Conservation (phyloP, 2,113 vertebrate genomes). For the Crypturellus undulatus region DNA sequence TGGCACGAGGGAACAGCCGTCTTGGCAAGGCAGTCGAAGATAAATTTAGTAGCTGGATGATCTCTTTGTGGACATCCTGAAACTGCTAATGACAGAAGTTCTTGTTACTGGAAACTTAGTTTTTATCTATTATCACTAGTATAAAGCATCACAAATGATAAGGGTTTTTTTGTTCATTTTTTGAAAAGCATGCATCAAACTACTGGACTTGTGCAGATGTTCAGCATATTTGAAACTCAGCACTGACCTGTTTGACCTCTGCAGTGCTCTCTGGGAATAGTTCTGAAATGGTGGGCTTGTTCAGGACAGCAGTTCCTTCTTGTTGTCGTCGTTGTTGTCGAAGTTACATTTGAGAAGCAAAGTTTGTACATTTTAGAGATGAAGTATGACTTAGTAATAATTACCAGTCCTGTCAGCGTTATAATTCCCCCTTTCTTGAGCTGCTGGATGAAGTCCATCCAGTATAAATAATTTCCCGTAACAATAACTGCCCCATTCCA, state of each 20-base stretch:
- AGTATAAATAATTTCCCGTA: slow-evolving; percentile 9
- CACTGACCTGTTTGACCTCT: background rate
- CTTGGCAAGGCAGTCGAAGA: slow-evolving; percentile 19
- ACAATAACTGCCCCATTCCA: background rate
- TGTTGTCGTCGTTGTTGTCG: background rate
- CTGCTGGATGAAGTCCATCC: slow-evolving; percentile 12
- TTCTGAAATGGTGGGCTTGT: slow-evolving; percentile 11
- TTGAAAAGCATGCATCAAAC: background rate
- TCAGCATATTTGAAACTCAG: background rate
- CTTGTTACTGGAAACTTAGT: background rate
- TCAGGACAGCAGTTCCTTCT: slow-evolving; percentile 2
- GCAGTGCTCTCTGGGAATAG: background rate
- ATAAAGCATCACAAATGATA: background rate
- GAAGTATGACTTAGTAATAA: slow-evolving; percentile 2
- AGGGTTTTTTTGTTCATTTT: background rate
- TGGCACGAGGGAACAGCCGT: background rate
- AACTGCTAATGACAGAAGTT: background rate
- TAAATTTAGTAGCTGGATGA: background rate
- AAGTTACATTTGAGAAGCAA: slow-evolving; percentile 14
- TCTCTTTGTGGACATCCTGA: background rate
- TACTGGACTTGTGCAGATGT: background rate
- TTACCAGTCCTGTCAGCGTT: slow-evolving; percentile 6
- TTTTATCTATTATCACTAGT: background rate
- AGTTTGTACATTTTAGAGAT: slow-evolving; percentile 7
- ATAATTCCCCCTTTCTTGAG: slow-evolving; percentile 41